Evolutionary conservation across 2,797 vertebrate species (phyloP), one percentile per base, ranked within the genome.

Genomic region (Lagodon rhomboides): DNA sequence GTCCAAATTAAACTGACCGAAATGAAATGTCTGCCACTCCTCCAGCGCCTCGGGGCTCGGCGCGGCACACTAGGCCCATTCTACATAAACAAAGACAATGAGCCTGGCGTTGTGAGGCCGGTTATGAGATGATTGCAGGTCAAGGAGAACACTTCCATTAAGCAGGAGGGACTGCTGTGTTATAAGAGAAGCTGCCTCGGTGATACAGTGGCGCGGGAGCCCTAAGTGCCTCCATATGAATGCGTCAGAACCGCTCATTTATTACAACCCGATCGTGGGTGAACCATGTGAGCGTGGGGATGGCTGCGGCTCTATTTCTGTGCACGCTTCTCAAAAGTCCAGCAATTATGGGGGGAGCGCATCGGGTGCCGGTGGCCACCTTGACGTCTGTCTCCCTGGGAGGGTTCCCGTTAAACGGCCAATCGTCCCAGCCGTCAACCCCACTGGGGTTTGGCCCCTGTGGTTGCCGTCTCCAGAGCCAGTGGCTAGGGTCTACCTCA

Each of bases 321-420:
- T 90, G 92, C 90, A 83, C 75, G 85, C 86, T 81, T 89, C 87
- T 92, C 87, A 90, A 92, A 92, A 94, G 93, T 94, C 94, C 90
- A 90, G 94, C 95, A 96, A 95, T 96, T 96, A 96, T 94, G 94
- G 92, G 93, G 93, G 90, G 91, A 93, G 91, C 77, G 63, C 92
- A 82, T 89, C 86, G 93, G 92, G 93, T 93, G 92, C 93, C 87
- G 91, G 87, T 54, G 92, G 93, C 94, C 95, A 95, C 94, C 95
- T 95, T 95, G 94, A 95, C 94, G 94, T 95, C 94, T 92, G 93
- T 95, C 94, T 94, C 91, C 91, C 90, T 94, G 93, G 94, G 92
- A 94, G 91, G 92, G 92, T 93, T 94, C 88, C 87, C 80, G 85
- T 92, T 91, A 91, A 85, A 90, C 83, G 88, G 91, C 92, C 89